These are phyloP conservation scores for Trichopria drosophilae DNA, from an alignment of 2,888 invertebrate genomes.

Conservation along the genomic window DNA sequence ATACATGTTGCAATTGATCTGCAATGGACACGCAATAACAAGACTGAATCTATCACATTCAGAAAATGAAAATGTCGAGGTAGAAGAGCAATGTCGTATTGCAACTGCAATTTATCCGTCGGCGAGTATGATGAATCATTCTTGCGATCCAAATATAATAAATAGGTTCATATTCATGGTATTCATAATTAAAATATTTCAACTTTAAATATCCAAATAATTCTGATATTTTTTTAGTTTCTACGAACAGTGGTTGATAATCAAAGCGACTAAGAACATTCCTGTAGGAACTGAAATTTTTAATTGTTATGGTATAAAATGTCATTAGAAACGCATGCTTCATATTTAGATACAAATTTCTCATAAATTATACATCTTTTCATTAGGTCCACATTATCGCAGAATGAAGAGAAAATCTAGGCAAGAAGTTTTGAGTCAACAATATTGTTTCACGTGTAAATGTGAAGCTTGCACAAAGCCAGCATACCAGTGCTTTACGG, in stretches of 20 bases:
- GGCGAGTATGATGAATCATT: constrained; percentile 90
- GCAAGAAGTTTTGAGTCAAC: constrained; percentile 65
- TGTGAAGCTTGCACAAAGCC: constrained; percentile 70
- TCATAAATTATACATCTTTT: constrained; percentile 6
- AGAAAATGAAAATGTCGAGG: constrained; percentile 38
- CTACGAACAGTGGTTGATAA: constrained; percentile 70
- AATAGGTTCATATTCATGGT: constrained; percentile 64
- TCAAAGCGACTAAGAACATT: constrained; percentile 70
- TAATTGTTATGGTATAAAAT: constrained; percentile 76
- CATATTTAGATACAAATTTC: constrained; percentile 5
- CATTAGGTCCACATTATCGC: constrained; percentile 69
- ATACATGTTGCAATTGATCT: constrained; percentile 78
- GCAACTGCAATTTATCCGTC: constrained; percentile 86
- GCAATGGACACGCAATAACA: constrained; percentile 75
- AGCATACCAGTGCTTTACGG: constrained; percentile 44
- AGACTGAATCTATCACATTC: constrained; percentile 45
- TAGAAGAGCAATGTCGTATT: constrained; percentile 58
- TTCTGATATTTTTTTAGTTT: constrained; percentile 62
- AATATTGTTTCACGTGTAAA: constrained; percentile 79
- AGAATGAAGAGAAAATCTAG: constrained; percentile 67
- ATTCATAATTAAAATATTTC: constrained; percentile 3
- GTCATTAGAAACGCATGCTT: constrained; percentile 6
- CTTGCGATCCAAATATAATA: constrained; percentile 82
- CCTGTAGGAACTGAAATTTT: constrained; percentile 71
- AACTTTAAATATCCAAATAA: neutral